Evolutionary conservation across 2,888 invertebrate species (phyloP).

Genomic region (Eutolmus rufibarbis): DNA sequence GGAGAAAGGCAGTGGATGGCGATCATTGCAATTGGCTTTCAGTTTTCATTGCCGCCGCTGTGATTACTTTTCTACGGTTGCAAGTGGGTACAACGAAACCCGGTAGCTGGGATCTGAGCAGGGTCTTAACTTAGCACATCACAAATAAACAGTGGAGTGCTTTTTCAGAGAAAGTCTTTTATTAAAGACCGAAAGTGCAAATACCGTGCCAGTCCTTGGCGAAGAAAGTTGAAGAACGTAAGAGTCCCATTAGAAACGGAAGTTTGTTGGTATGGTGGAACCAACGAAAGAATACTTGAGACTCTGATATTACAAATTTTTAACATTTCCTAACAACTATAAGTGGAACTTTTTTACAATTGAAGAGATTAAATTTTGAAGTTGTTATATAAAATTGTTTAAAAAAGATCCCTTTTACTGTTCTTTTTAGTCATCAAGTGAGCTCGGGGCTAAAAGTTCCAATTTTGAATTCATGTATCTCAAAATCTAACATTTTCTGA

Average conservation of each 20-base stretch:
- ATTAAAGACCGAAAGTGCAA: neutral
- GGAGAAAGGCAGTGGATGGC: neutral
- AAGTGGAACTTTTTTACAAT: neutral
- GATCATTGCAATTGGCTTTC: neutral
- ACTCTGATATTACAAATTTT: too few relatives aligned
- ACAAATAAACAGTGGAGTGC: neutral
- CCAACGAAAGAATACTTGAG: neutral
- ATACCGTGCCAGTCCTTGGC: neutral
- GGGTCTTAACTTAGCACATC: neutral
- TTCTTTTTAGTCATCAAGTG: too few relatives aligned
- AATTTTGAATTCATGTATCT: too few relatives aligned
- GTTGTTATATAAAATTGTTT: neutral
- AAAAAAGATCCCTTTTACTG: neutral
- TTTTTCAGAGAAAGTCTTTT: neutral
- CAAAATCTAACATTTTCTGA: too few relatives aligned
- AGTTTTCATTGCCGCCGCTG: neutral
- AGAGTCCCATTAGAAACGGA: neutral
- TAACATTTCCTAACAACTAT: too few relatives aligned
- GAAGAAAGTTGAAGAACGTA: neutral
- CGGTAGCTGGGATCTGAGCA: neutral
- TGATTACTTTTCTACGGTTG: neutral
- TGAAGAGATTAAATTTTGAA: neutral
- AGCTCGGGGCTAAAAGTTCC: too few relatives aligned
- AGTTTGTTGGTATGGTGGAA: neutral
- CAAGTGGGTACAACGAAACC: neutral